Percentiles rank a stretch among this genome's conserved stretches.
Evolutionary conservation across 2,888 invertebrate genomes (phyloP).

Genomic region (Nudaria mundana): DNA sequence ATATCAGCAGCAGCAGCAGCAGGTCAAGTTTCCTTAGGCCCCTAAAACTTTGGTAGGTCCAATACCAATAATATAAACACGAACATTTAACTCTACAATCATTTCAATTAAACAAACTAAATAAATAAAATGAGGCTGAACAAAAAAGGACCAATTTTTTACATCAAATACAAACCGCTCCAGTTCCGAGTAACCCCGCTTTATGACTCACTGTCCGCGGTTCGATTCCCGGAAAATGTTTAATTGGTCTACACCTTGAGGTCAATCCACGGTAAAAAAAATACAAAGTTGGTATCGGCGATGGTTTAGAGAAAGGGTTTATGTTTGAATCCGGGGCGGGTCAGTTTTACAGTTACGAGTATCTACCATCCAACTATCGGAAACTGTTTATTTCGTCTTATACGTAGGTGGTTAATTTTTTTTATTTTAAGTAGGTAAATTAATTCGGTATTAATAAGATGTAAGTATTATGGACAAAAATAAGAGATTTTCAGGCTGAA

Average conservation of each 20-base stretch:
- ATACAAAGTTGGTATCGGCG: conserved; percentile 8
- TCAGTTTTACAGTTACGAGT: too few species aligned
- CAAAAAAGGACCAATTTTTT: conserved; percentile 13
- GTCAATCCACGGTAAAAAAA: conserved; percentile 28
- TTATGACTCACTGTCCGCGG: conserved; percentile 40
- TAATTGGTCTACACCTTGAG: conserved; percentile 26
- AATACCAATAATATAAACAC: too few species aligned
- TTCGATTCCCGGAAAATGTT: conserved; percentile 41
- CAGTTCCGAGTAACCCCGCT: conserved; percentile 36
- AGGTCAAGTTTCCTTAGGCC: too few species aligned
- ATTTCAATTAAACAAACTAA: conserved; percentile 9
- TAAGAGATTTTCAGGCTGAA: too few species aligned
- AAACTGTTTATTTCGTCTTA: too few species aligned
- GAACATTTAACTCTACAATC: neutral
- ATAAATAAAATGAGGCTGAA: conserved; percentile 20
- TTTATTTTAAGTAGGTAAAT: too few species aligned
- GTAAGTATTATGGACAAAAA: too few species aligned
- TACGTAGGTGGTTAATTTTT: too few species aligned
- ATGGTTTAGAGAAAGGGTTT: neutral
- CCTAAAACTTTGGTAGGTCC: too few species aligned
- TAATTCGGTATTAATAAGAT: too few species aligned
- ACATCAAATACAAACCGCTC: conserved; percentile 27
- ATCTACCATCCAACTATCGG: too few species aligned
- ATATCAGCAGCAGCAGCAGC: too few species aligned
- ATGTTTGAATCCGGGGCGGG: neutral